A percentile compares a stretch with the other conserved stretches of the same genome.
phyloP scores from a whole-genome alignment of 2,888 invertebrate genomes.

The Andrena chrysosceles region DNA sequence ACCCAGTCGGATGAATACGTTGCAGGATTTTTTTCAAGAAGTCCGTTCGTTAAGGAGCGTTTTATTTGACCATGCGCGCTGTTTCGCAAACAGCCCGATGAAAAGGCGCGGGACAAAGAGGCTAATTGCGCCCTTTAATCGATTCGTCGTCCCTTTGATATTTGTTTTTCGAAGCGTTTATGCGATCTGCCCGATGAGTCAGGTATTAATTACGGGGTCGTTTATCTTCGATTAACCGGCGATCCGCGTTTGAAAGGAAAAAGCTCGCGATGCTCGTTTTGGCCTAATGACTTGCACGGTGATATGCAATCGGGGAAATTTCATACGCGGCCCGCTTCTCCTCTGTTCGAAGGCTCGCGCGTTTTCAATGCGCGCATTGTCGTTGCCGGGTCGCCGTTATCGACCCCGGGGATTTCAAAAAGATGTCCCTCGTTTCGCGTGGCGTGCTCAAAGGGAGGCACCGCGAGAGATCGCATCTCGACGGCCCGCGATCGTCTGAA shows the following conservation, averaged over 20 bases:
- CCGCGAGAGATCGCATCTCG: slow-evolving; percentile 27
- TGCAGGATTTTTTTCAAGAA: slow-evolving; percentile 46
- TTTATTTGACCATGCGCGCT: slow-evolving; percentile 42
- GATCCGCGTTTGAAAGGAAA: slow-evolving; percentile 41
- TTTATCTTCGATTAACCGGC: slow-evolving; percentile 68
- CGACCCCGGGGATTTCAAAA: slow-evolving; percentile 24
- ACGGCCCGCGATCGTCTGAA: slow-evolving; percentile 4
- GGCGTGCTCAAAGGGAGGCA: neutral
- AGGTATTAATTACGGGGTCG: slow-evolving; percentile 70
- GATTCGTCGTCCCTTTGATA: slow-evolving; percentile 61
- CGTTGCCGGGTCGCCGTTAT: slow-evolving; percentile 11
- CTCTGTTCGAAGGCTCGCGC: neutral
- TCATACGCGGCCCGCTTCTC: slow-evolving; percentile 11
- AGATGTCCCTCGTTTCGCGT: neutral
- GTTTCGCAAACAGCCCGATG: slow-evolving; percentile 56
- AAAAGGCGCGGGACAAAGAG: slow-evolving; percentile 55
- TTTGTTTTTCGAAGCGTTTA: slow-evolving; percentile 66
- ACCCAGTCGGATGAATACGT: slow-evolving; percentile 21
- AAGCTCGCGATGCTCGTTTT: slow-evolving; percentile 54
- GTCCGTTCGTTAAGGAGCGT: slow-evolving; percentile 53
- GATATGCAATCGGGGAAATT: slow-evolving; percentile 51
- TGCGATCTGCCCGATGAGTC: slow-evolving; percentile 66
- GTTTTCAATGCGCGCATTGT: slow-evolving; percentile 26
- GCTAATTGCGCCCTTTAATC: slow-evolving; percentile 63
- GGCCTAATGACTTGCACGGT: slow-evolving; percentile 67